Percentiles rank a stretch among this genome's conserved stretches.
Evolutionary conservation across 2,888 invertebrate genomes (phyloP).

Genomic region (Steinernema scapterisci): DNA sequence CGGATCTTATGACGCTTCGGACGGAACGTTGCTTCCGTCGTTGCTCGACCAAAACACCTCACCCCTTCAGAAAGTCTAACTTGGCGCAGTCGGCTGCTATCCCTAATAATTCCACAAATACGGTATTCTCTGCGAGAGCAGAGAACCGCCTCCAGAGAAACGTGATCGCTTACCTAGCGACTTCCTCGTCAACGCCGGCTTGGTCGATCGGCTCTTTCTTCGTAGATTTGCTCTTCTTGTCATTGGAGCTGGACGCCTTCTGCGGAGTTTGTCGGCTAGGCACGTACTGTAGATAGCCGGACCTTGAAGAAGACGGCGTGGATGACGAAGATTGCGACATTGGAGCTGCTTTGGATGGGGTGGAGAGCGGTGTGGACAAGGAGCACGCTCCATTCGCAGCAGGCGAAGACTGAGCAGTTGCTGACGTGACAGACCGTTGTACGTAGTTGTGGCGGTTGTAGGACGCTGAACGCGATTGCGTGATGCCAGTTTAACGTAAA

Average conservation of each 20-base stretch:
- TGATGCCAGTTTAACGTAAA: neutral
- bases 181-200: conserved; percentile 23
- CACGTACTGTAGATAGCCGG: neutral
- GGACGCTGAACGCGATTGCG: neutral
- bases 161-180: neutral
- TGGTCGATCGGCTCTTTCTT: conserved; percentile 29
- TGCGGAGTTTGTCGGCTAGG: neutral
- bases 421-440: neutral
- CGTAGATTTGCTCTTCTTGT: conserved; percentile 1
- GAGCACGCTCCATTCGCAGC: conserved; percentile 6
- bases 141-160: neutral
- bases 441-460: conserved; percentile 10
- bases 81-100: too few relatives aligned
- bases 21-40: too few relatives aligned
- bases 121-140: too few relatives aligned
- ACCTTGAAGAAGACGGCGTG: neutral
- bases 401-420: neutral
- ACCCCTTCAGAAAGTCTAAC: too few relatives aligned
- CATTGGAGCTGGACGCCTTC: neutral
- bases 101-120: too few relatives aligned
- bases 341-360: neutral
- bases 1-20: too few relatives aligned
- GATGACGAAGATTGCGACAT: neutral
- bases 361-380: neutral
- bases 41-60: too few relatives aligned